Base-by-base conservation (phyloP, 2,888 invertebrate genomes). In the Eretmocerus hayati region DNA sequence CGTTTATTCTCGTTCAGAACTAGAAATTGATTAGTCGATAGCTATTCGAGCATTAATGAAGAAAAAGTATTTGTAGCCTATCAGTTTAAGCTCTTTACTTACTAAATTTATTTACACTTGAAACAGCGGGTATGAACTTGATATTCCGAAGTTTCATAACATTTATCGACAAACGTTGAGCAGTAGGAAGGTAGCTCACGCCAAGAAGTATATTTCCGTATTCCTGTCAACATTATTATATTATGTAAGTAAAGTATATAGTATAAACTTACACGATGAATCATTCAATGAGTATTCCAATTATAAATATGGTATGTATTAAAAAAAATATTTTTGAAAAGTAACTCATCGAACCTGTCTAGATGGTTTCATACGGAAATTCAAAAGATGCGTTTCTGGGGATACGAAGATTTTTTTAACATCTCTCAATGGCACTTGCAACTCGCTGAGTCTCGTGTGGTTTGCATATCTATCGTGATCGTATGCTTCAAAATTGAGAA, bases 381-480 rank as follows among this genome's bases (percentile, higher is more conserved):
- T 72, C 30, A 73, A 69, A 48, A 72, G 58, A 43, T 73, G 67
- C 39, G 66, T 63, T 50, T 71, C 70, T n/a, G 68, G 66, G 39
- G 62, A 66, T 3, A 60, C 48, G 31, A 72, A 64, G 45, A 74
- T 62, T 21, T 66, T 70, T 50, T 66, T 72, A 44, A 69, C 61
- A 43, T 74, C 74, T 48, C 68, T 69, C 38, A 75, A 57, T 18
- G 72, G 62, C 37, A 75, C 60, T 41, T 67, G 68, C 6, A 74
- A 62, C n/a, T 67, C 66, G 37, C 74, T 73, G 31, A 76, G 54
- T 56, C 74, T 73, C 4, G 74, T 74, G 43, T 75, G 74, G 62
- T 74, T 74, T 6, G 73, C 74, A 54, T 69, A 72, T 51, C 72
- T 69, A 59, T 75, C 75, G 48, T 71, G 72, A 62, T 75, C 75